Evolutionary conservation across 2,797 vertebrate genomes (phyloP).

Genomic region (Chelonia mydas): DNA sequence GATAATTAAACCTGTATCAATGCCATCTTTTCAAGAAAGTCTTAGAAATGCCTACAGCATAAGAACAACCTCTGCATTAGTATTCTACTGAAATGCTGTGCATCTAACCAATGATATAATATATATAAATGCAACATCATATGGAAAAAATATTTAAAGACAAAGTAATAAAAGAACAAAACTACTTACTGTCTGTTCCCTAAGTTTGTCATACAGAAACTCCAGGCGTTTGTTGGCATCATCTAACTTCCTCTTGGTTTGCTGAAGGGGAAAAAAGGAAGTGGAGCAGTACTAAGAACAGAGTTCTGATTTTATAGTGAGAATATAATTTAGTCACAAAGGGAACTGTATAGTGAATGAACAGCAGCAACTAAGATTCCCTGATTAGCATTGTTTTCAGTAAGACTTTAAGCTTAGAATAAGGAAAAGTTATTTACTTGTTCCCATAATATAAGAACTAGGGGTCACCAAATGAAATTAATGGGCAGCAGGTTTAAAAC

Average conservation of each 20-base stretch:
- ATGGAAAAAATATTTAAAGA: neutral
- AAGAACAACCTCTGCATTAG: neutral
- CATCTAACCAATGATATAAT: rapidly evolving
- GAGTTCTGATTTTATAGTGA: neutral
- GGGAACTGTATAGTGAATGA: neutral
- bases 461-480: too few species aligned
- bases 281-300: neutral
- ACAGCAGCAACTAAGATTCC: neutral
- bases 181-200: slow-evolving; percentile 95
- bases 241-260: slow-evolving; percentile 98
- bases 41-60: neutral
- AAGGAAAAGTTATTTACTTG: too few species aligned
- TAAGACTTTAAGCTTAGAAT: neutral
- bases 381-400: neutral
- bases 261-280: slow-evolving; percentile 81
- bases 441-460: too few species aligned
- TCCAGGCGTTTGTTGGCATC: slow-evolving; percentile 97
- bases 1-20: neutral
- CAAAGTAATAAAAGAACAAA: neutral
- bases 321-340: rapidly evolving
- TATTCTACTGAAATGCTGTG: neutral
- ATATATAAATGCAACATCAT: neutral
- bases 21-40: neutral
- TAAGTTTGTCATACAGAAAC: slow-evolving; percentile 94
- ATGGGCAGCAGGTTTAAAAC: too few species aligned